These are phyloP conservation scores for Drosophila cognata DNA, from an alignment of 2,888 invertebrate genomes.

Conservation along the genomic window DNA sequence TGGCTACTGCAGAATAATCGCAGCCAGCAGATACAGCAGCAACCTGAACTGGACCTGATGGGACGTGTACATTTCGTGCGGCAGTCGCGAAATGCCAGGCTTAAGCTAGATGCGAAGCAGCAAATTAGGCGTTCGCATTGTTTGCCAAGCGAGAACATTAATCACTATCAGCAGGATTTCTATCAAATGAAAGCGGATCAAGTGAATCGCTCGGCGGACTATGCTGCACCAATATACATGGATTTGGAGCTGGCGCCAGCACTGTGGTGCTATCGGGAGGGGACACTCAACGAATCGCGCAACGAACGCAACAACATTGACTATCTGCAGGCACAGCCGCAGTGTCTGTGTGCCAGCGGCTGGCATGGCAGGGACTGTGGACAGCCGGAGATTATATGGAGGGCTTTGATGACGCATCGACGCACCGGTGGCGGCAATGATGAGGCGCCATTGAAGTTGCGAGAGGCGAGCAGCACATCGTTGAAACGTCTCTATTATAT, in stretches of 20 bases:
- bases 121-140: slow-evolving; percentile 29
- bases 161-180: slow-evolving; percentile 70
- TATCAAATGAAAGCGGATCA: slow-evolving; percentile 64
- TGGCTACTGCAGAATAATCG: slow-evolving; percentile 80
- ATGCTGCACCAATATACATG: slow-evolving; percentile 59
- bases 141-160: slow-evolving; percentile 57
- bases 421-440: slow-evolving; percentile 68
- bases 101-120: neutral
- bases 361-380: slow-evolving; percentile 89
- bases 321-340: slow-evolving; percentile 63
- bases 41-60: slow-evolving; percentile 6
- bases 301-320: slow-evolving; percentile 48
- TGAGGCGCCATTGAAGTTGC: slow-evolving; percentile 80
- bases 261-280: slow-evolving; percentile 81
- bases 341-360: slow-evolving; percentile 87
- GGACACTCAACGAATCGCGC: slow-evolving; percentile 65
- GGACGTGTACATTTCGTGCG: slow-evolving; percentile 69
- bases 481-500: slow-evolving; percentile 87
- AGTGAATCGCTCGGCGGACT: slow-evolving; percentile 65
- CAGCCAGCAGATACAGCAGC: slow-evolving; percentile 36
- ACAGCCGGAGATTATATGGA: slow-evolving; percentile 89
- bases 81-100: slow-evolving; percentile 17
- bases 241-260: slow-evolving; percentile 55
- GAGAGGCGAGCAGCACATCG: slow-evolving; percentile 62
- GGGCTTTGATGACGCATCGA: slow-evolving; percentile 86